Evolutionary conservation across 2,113 vertebrate species (phyloP), one percentile per base, ranked within the genome.

Genomic region (Dinomys branickii): DNA sequence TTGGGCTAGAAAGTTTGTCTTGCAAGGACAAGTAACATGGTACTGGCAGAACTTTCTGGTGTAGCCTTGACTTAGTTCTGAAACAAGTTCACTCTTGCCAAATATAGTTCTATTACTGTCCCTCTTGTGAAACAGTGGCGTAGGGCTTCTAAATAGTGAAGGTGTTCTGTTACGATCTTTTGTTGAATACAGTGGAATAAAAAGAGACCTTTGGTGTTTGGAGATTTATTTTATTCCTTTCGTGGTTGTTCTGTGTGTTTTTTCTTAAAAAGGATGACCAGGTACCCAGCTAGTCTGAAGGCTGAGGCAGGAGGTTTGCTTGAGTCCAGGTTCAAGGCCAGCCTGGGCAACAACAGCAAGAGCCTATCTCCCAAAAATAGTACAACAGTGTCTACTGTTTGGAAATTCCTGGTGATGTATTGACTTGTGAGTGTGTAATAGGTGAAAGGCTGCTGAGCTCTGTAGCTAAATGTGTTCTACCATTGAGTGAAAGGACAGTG

Each of bases 171-270:
- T 61, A 33, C 9, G 80, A 0, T 20, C 28, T 35, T 84, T 58
- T 59, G 38, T 88, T 73, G n/a, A 7, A 47, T 52, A 80, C 61
- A 80, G 44, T 56, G 69, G 56, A 65, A 38, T 0, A 14, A 84
- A 86, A 81, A 87, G 85, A 84, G 20, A 67, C 44, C 61, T 92
- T 69, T 86, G n/a, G 17, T 91, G 61, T 94, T 65, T 63, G 20
- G 52, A 63, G 20, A 44, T 52, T 87, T 83, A n/a, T 65, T 78
- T 92, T 71, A 63, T 71, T 89, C 81, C 56, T 85, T 85, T 92
- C 63, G 12, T 63, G 38, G 61, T 71, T 47, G 9, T 82, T 88
- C 50, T 30, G 71, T 80, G 33, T 50, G 26, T 65, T 65, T 20
- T 52, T n/a, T 67, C 61, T 65, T 78, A 33, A 59, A 83, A 35